Percentiles rank a stretch among this genome's conserved stretches.
phyloP scores from a whole-genome alignment of 2,113 vertebrate genomes.

The Chauna torquata region DNA sequence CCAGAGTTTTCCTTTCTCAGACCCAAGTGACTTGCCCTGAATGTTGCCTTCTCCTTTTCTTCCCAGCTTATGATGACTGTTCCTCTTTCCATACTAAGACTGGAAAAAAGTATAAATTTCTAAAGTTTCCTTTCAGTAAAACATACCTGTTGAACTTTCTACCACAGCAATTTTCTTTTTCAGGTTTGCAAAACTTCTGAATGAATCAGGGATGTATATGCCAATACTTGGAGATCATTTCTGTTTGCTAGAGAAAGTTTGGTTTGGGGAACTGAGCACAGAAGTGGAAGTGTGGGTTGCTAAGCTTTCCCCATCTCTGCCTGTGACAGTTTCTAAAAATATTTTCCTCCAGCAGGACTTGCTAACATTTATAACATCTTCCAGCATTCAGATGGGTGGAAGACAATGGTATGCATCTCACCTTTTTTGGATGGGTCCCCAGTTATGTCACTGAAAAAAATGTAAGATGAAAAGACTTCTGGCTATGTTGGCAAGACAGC shows the following conservation, averaged over 20 bases:
- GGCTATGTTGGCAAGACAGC: background rate
- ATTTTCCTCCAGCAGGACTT: background rate
- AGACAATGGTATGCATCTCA: background rate
- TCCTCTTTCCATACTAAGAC: background rate
- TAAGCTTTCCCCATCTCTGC: background rate
- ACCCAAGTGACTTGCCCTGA: background rate
- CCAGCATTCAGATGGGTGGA: background rate
- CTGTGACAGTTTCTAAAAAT: background rate
- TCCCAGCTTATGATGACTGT: background rate
- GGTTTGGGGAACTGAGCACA: background rate
- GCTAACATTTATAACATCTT: background rate
- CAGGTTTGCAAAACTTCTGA: background rate
- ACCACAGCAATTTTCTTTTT: background rate
- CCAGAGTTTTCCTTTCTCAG: background rate
- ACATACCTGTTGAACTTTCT: background rate
- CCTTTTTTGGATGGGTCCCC: background rate
- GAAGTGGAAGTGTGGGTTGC: background rate
- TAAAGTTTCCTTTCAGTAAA: background rate
- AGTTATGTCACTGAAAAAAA: background rate
- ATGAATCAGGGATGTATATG: background rate
- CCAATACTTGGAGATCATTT: background rate
- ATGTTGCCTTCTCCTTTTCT: background rate
- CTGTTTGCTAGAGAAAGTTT: background rate
- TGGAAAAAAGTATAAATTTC: background rate
- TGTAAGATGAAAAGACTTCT: background rate